Evolutionary conservation across 2,113 vertebrate species (phyloP).

Genomic region (Megaceryle torquata): DNA sequence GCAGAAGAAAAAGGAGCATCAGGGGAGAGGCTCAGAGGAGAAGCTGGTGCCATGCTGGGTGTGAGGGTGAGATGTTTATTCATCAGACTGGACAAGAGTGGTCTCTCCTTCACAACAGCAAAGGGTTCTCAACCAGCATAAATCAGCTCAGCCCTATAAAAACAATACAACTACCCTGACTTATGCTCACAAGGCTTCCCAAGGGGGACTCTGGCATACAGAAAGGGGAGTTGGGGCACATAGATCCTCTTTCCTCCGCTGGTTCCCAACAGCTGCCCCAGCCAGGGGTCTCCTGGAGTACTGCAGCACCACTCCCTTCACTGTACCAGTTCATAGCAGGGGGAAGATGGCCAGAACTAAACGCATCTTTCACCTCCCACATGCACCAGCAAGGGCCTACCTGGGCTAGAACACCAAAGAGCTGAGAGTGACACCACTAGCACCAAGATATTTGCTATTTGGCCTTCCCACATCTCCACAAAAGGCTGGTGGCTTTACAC

Average conservation of each 20-base stretch:
- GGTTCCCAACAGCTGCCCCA: neutral
- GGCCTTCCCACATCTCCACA: neutral
- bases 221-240: accelerated
- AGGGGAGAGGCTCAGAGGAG: neutral
- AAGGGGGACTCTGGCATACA: neutral
- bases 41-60: neutral
- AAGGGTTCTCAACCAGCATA: neutral
- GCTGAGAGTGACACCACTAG: neutral
- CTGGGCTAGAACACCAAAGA: neutral
- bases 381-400: neutral
- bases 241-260: neutral
- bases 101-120: neutral
- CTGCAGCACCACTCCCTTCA: neutral
- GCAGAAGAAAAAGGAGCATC: neutral
- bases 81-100: neutral
- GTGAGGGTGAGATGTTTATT: neutral
- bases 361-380: accelerated
- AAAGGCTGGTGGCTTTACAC: neutral
- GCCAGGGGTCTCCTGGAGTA: neutral
- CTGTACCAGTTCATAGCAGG: neutral
- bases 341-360: neutral
- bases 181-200: neutral
- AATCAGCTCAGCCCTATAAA: neutral
- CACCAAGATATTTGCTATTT: neutral
- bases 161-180: neutral